phyloP scores from a whole-genome alignment of 1,140 invertebrate species.

The Berghia stephanieae region DNA sequence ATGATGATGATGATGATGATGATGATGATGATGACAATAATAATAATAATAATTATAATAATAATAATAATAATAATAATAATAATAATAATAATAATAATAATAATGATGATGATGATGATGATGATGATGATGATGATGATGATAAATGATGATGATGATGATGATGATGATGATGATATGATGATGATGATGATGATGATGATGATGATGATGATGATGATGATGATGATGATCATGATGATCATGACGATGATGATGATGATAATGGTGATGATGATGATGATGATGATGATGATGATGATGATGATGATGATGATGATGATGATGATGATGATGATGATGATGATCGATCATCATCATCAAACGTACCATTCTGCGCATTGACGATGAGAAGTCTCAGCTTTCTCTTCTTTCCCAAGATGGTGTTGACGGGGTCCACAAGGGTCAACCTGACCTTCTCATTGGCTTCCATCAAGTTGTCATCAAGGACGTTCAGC shows the following conservation, averaged over 20 bases:
- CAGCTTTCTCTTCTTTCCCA: conserved; percentile 51
- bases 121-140: neutral
- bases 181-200: no score
- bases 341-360: neutral
- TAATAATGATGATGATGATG: neutral
- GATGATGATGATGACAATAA: neutral
- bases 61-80: no score
- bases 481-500: conserved; percentile 51
- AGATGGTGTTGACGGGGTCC: conserved; percentile 54
- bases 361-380: conserved; percentile 47
- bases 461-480: conserved; percentile 50
- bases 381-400: conserved; percentile 56
- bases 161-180: no score
- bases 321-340: neutral
- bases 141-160: conserved; percentile 5
- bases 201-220: conserved; percentile 24
- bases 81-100: neutral
- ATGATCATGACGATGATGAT: no score
- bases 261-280: neutral
- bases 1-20: conserved; percentile 9
- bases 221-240: neutral
- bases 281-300: conserved; percentile 9
- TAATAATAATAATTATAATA: neutral
- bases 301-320: conserved; percentile 9
- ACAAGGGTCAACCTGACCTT: conserved; percentile 51